Evolutionary conservation across 2,113 vertebrate species (phyloP), one percentile per base, ranked within the genome.

Genomic region (Mixornis gularis): DNA sequence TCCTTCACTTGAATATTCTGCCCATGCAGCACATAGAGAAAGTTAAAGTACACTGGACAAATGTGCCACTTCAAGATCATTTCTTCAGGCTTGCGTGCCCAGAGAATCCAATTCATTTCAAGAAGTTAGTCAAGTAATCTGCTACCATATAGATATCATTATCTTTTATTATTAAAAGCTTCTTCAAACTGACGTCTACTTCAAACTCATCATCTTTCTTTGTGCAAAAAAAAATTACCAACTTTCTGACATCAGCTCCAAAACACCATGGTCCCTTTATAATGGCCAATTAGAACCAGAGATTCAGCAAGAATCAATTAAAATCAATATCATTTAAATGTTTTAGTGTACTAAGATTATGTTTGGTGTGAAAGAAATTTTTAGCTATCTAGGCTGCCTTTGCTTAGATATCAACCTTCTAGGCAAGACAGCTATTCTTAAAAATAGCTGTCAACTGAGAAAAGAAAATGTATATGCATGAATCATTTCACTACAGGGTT

Each of bases 391-490:
- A 92, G 90, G 93, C 92, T 93, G 95, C 95, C 59, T 65, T 80
- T 92, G 88, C 88, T 96, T 95, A 90, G 89, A 79, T 96, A 96
- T 89, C 93, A 88, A 92, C 52, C 64, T 60, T 68, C 92, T 85
- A 97, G 83, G 95, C 91, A 97, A 96, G 89, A 87, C 92, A 38
- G 92, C 94, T 97, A 96, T 94, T 97, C 96, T 97, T 97, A 98
- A 97, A 96, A 95, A 95, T 95, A 87, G 93, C 94, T 95, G 94
- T 88, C 96, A 96, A 88, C 94, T 92, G 77, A 85, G 95, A 90
- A 91, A 92, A 74, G 93, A 95, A 95, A 97, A 95, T 95, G 96
- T 96, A 90, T 95, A 91, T 89, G 83, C 87, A 92, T 95, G 93
- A 94, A 97, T 96, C 92, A 96, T 93, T 95, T 95, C 89, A 94